Evolutionary conservation across 2,797 vertebrate genomes (phyloP), one percentile per base, ranked within the genome.

Genomic region (Anabacerthia variegaticeps): DNA sequence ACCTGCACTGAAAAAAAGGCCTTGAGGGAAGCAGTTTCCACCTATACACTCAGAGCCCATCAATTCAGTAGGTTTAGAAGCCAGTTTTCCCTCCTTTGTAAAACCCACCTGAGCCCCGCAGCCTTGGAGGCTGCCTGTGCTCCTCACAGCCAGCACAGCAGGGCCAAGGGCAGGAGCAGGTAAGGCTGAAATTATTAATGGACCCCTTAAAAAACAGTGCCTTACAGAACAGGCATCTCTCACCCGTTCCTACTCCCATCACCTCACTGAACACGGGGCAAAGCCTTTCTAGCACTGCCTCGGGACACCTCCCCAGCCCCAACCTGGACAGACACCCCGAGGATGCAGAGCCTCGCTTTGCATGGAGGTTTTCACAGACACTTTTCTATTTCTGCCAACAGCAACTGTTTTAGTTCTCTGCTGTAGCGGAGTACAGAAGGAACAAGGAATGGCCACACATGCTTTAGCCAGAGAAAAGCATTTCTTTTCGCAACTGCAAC

Each of bases 31-130:
- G n/a, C 61, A 55, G 41, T 20, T 59, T 34, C 28, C 20, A 37
- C 18, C 34, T 4, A 0, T 8, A 20, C 0, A 0, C 39, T 55
- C 15, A 11, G 24, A 82, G 39, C 59, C 56, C 48, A 6, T 32
- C 65, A 24, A 6, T 2, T 6, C 43, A 16, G 26, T 4, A 0
- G 2, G 18, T 15, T 13, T 36, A 32, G 49, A 48, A 82, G 17
- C 5, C 32, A 18, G 4, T 24, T 59, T 41, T 59, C 22, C 54
- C 20, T 27, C 28, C 2, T 14, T 2, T 58, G 12, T 55, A 51
- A 49, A 59, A 11, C 7, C 39, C 37, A 18, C 1, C 41, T 15
- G 28, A 28, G 30, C 43, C 12, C 61, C 24, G 39, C n/a, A 61
- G 61, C 36, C 30, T 44, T 12, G 14, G 65, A 52, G 52, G 55